phyloP scores from a whole-genome alignment of 2,797 vertebrate species.

The Agapornis canus region DNA sequence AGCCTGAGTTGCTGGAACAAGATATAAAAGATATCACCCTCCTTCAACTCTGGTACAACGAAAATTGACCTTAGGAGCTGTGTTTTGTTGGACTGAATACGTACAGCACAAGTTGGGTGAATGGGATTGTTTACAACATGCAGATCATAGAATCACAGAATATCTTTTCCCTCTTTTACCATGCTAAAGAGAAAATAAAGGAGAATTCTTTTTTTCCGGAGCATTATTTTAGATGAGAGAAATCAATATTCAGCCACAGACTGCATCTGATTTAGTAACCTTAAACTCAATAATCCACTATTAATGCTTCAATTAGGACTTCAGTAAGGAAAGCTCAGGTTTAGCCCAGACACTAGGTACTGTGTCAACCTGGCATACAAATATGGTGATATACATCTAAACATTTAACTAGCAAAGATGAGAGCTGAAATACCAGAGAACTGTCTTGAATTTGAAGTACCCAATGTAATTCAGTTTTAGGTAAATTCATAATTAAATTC shows the following conservation, averaged over 20 bases:
- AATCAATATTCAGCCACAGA: background rate
- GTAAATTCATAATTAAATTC: background rate
- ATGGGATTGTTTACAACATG: background rate
- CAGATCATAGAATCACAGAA: background rate
- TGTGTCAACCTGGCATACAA: background rate
- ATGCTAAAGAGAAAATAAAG: rapidly evolving
- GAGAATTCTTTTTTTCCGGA: background rate
- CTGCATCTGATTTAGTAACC: background rate
- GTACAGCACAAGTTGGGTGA: background rate
- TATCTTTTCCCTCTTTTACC: background rate
- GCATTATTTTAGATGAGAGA: background rate
- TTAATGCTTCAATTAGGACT: background rate
- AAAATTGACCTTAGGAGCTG: background rate
- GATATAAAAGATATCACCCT: background rate
- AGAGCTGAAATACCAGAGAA: background rate
- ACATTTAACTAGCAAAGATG: background rate
- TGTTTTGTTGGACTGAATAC: background rate
- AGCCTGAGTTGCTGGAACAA: background rate
- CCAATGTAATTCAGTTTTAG: background rate
- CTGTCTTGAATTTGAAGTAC: background rate
- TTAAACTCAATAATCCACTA: background rate
- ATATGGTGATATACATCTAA: background rate
- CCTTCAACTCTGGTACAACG: background rate
- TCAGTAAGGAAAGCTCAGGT: background rate
- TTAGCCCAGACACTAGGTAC: background rate